phyloP scores from a whole-genome alignment of 2,888 invertebrate species.

The Lasioglossum malachurum region DNA sequence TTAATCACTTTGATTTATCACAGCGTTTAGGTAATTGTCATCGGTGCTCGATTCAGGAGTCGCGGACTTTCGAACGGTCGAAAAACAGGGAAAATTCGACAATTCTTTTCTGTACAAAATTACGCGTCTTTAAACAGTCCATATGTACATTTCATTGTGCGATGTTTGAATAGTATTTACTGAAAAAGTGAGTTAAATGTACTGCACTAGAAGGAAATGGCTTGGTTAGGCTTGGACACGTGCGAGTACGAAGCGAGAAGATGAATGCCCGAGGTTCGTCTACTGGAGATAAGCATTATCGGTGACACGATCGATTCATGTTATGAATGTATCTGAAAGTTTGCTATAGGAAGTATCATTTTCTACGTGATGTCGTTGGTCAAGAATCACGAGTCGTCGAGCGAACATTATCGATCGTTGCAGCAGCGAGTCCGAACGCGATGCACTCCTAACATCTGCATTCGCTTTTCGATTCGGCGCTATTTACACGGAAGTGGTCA shows the following conservation, averaged over 20 bases:
- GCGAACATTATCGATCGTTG: conserved; percentile 70
- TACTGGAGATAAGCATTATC: not conserved
- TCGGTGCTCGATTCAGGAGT: not conserved
- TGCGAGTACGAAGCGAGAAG: not conserved
- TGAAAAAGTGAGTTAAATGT: not conserved
- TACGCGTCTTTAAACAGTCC: not conserved
- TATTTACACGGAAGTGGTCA: conserved; percentile 42
- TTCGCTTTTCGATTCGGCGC: conserved; percentile 48
- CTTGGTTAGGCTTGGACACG: not conserved
- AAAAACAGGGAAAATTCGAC: not conserved
- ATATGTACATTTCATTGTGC: not conserved
- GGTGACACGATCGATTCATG: not conserved
- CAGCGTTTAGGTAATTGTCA: not conserved
- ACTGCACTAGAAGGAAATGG: not conserved
- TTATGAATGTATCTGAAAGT: not conserved
- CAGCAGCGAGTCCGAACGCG: conserved; percentile 59
- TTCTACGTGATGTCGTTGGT: conserved; percentile 27
- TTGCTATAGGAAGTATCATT: conserved; percentile 24
- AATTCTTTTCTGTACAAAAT: not conserved
- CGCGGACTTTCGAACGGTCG: too few species aligned
- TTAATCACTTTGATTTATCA: not conserved
- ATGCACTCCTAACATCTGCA: conserved; percentile 66
- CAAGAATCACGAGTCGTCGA: conserved; percentile 51
- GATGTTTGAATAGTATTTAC: not conserved
- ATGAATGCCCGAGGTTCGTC: not conserved